Conservation (phyloP, 30 jellyfish, hydroid and myxozoan genomes). For the Turritopsis rubra region DNA sequence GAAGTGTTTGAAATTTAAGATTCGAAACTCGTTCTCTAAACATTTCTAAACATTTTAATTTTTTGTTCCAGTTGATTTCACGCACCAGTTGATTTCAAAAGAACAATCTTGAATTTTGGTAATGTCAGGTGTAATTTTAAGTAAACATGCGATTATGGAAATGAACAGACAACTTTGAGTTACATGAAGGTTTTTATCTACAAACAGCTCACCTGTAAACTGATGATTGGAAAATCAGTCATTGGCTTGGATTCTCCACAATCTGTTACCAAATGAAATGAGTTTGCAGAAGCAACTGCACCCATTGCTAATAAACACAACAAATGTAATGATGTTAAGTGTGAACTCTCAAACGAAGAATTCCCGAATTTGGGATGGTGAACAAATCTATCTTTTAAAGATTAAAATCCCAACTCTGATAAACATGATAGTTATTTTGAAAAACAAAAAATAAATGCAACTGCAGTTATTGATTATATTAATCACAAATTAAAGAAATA, state of each 20-base stretch:
- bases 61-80: no score
- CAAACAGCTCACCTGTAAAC: conserved; percentile 59
- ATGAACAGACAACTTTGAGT: background rate
- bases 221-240: conserved; percentile 70
- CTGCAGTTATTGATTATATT: background rate
- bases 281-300: conserved; percentile 84
- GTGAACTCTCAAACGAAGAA: no score
- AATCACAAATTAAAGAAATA: background rate
- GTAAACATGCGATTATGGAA: background rate
- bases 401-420: no score
- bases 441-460: background rate
- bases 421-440: background rate
- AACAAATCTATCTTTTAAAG: background rate
- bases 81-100: no score
- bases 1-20: no score
- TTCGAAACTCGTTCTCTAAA: no score
- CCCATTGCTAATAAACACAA: conserved; percentile 51
- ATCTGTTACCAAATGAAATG: conserved; percentile 74
- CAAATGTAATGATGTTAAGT: background rate
- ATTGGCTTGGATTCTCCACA: conserved; percentile 69
- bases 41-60: no score
- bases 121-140: no score
- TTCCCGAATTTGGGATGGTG: background rate
- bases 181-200: background rate
- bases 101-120: no score